These are phyloP conservation scores for Helicolenus hilgendorfi DNA, from an alignment of 2,797 vertebrate species.

Conservation along the genomic window DNA sequence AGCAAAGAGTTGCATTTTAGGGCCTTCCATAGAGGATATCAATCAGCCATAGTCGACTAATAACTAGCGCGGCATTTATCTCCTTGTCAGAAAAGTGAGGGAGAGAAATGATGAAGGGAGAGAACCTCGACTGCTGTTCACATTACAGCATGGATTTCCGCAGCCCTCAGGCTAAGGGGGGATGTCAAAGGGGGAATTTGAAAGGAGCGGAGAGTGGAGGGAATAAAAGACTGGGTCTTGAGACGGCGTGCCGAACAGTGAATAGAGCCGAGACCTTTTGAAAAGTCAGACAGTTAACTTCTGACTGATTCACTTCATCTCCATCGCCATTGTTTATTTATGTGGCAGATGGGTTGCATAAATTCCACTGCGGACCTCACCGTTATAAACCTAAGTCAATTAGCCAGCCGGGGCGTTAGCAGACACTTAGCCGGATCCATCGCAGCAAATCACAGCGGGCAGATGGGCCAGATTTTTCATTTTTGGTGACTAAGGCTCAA, in stretches of 20 bases:
- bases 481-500: conserved; percentile 78
- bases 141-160: conserved; percentile 50
- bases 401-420: conserved; percentile 81
- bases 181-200: conserved; percentile 55
- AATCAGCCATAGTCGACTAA: conserved; percentile 74
- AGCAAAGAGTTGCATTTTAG: conserved; percentile 54
- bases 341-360: conserved; percentile 84
- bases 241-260: conserved; percentile 44
- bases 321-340: conserved; percentile 80
- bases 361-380: conserved; percentile 75
- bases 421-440: conserved; percentile 77
- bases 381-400: conserved; percentile 85
- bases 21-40: conserved; percentile 50
- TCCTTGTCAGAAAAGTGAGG: conserved; percentile 63
- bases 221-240: conserved; percentile 56
- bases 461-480: conserved; percentile 84
- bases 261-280: conserved; percentile 70
- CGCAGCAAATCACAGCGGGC: conserved; percentile 78
- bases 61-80: conserved; percentile 69
- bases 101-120: conserved; percentile 61
- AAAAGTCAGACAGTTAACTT: conserved; percentile 80
- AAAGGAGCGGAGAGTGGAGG: conserved; percentile 43
- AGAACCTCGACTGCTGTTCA: conserved; percentile 54
- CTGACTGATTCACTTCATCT: conserved; percentile 77
- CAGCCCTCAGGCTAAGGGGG: conserved; percentile 52